Evolutionary conservation across 2,888 invertebrate genomes (phyloP), one percentile per base, ranked within the genome.

Genomic region (Pristionchus fissidentatus): DNA sequence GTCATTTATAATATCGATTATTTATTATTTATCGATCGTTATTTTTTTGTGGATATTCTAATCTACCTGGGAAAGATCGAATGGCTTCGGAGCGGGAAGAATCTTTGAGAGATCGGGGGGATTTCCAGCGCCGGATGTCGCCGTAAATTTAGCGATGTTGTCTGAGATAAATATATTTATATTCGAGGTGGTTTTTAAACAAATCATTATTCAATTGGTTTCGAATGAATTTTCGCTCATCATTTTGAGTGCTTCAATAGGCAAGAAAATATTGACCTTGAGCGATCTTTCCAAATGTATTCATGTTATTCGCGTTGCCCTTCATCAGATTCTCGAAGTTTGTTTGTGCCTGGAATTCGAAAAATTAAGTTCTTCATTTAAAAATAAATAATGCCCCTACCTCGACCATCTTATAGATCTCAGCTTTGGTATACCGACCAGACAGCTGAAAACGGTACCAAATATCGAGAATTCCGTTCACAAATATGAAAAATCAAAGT

Each of bases 291-390:
- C 38, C 79, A 35, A 35, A 22, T 2, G 79, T 32, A 3, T 35
- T 41, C 55, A 57, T n/a, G 57, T 79, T 52, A n/a, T 57, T 41
- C 38, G 26, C 49, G 41, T 55, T 55, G 19, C 46, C 46, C 32
- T 79, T 32, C 0, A 79, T 29, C 29, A 57, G 26, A 3, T 57
- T 22, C 38, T 55, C 55, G 55, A 79, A 55, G 57, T 29, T 35
- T 26, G 52, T 41, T 13, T 55, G 55, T n/a, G 79, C 79, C 79
- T 79, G 41, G 38, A 78, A 52, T 46, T 49, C 29, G 29, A 62
- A 22, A 19, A 13, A 29, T 3, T 26, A 8, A 26, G n/a, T 32
- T 77, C 15, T 3, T 32, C 32, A 77, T 3, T 49, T 46, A 41
- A 46, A 29, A 4, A 26, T 26, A 22, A 43, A 49, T 26, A 22